Evolutionary conservation across 2,888 invertebrate genomes (phyloP), one percentile per base, ranked within the genome.

Genomic region (Lamproptera curius): DNA sequence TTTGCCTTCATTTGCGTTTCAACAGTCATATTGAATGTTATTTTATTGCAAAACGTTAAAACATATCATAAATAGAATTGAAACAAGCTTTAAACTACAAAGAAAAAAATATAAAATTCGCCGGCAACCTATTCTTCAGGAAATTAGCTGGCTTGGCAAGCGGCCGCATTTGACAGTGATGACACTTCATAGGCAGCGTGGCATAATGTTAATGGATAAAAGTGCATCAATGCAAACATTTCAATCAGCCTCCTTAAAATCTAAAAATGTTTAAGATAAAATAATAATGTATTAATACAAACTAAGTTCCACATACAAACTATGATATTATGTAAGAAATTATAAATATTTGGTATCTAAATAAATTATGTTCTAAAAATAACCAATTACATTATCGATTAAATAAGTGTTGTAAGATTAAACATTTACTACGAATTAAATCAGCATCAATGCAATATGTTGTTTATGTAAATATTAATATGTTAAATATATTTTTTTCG

Each of bases 101-200:
- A 53, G 52, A 57, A 54, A 48, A 46, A 38, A 52, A 57, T 52
- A 59, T 62, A 66, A 58, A 62, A 56, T 65, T 70, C 67, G 69
- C 85, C 84, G 84, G 85, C 84, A 84, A 85, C 83, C 84, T 82
- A 75, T 58, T 54, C 38, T 33, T 38, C 49, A 54, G 55, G 55
- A 62, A 52, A 43, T 50, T n/a, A 51, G 51, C 50, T 57, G 20
- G 31, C 31, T 49, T 56, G 23, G 33, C 17, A 50, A 52, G 53
- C 38, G 50, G 50, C 36, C 46, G 47, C 46, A 54, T 54, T 46
- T 53, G 59, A 70, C 51, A 57, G 58, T 59, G 65, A 65, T 79
- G 83, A 81, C 81, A 79, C 64, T 63, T 68, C 59, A 51, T 48
- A 55, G 66, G 62, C 72, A 72, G 79, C 81, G 82, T 80, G 82